These are phyloP conservation scores for Vicugna pacos DNA, from an alignment of 2,113 vertebrate species.

Conservation along the genomic window DNA sequence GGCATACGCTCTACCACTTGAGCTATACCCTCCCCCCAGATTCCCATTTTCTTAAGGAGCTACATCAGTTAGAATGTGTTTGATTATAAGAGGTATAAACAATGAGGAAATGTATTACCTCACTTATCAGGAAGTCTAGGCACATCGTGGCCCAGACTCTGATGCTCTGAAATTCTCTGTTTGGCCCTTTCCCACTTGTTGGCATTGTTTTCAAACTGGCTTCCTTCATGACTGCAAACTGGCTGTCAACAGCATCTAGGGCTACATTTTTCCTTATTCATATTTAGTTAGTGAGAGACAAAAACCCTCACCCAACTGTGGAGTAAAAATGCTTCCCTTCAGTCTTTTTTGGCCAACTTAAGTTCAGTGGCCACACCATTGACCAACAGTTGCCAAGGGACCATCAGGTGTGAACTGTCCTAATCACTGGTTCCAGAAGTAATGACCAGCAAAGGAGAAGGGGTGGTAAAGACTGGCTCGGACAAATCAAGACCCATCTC, in stretches of 20 bases:
- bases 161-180: neutral
- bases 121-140: neutral
- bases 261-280: neutral
- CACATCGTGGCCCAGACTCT: neutral
- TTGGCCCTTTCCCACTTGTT: neutral
- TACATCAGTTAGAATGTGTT: neutral
- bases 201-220: neutral
- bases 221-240: neutral
- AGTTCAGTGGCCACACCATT: neutral
- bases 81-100: neutral
- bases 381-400: neutral
- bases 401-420: neutral
- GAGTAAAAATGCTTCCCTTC: neutral
- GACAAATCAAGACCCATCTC: neutral
- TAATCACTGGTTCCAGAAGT: neutral
- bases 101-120: neutral
- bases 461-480: neutral
- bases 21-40: neutral
- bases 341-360: neutral
- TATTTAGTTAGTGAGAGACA: neutral
- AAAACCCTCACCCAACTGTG: neutral
- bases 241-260: neutral
- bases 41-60: conserved; percentile 13
- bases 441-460: neutral
- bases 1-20: no score